phyloP scores from a whole-genome alignment of 2,888 invertebrate species.

The Ferrisia virgata region DNA sequence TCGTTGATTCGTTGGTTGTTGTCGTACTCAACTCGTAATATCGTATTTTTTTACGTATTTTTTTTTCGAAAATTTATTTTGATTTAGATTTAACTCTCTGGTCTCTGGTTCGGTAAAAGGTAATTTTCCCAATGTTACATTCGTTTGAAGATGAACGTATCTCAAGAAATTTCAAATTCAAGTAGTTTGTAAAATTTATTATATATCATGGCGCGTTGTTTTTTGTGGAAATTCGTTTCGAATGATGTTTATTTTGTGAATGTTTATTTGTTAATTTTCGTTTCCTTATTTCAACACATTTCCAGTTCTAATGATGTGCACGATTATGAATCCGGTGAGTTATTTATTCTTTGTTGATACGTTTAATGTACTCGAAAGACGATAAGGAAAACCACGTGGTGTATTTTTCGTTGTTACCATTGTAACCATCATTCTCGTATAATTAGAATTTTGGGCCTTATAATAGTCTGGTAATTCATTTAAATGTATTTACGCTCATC shows the following conservation, averaged over 20 bases:
- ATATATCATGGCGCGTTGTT: slow-evolving; percentile 17
- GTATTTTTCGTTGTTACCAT: neutral
- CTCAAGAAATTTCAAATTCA: slow-evolving; percentile 14
- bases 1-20: no score
- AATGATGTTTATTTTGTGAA: slow-evolving; percentile 6
- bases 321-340: slow-evolving; percentile 18
- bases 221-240: neutral
- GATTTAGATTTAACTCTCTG: neutral
- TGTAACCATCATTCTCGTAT: neutral
- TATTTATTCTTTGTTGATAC: slow-evolving; percentile 6
- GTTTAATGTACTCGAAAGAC: slow-evolving; percentile 2
- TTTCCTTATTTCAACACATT: neutral
- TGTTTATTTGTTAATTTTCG: slow-evolving; percentile 23
- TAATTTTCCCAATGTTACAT: neutral
- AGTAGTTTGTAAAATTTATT: neutral
- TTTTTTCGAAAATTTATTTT: neutral
- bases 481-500: no score
- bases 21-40: no score
- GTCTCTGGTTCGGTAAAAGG: neutral
- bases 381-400: neutral
- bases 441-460: no score
- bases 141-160: slow-evolving; percentile 8
- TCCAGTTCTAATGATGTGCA: slow-evolving; percentile 2
- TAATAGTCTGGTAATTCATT: no score
- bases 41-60: neutral